Conservation (phyloP, 2,888 invertebrate species). For the Lasioglossum calceatum region DNA sequence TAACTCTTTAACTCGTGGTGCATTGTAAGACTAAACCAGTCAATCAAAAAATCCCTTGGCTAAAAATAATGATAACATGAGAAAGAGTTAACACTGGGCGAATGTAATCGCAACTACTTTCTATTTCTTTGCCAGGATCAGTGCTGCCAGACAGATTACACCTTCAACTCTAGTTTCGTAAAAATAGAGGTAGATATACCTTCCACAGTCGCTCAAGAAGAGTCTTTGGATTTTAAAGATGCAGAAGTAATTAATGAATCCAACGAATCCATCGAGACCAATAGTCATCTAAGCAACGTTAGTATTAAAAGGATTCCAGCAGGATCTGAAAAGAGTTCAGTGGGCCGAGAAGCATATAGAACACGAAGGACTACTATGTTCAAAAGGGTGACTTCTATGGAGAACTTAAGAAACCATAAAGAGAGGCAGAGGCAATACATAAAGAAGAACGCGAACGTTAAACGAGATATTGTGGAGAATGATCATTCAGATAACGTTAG, state of each 20-base stretch:
- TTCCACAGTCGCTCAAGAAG: neutral
- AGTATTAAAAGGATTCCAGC: slow-evolving; percentile 42
- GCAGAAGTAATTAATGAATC: neutral
- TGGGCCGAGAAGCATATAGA: slow-evolving; percentile 65
- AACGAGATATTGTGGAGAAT: slow-evolving; percentile 60
- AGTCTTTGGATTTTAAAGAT: slow-evolving; percentile 15
- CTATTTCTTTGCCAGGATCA: slow-evolving; percentile 67
- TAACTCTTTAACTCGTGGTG: neutral
- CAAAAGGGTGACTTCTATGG: slow-evolving; percentile 78
- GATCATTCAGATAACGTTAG: slow-evolving; percentile 46
- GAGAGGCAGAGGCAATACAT: slow-evolving; percentile 78
- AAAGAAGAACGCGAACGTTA: slow-evolving; percentile 70
- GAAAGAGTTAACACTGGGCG: neutral
- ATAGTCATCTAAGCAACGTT: slow-evolving; percentile 8
- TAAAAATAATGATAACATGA: neutral
- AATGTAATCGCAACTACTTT: neutral
- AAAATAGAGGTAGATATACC: slow-evolving; percentile 26
- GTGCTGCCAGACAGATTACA: slow-evolving; percentile 70
- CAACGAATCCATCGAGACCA: slow-evolving; percentile 11
- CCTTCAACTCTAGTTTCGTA: slow-evolving; percentile 18
- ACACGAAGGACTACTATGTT: slow-evolving; percentile 73
- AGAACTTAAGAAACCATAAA: slow-evolving; percentile 76
- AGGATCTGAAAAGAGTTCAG: slow-evolving; percentile 45
- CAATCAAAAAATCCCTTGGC: neutral
- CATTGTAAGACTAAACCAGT: neutral